These are phyloP conservation scores for Chiloscyllium plagiosum DNA, from an alignment of 2,113 vertebrate species.

Conservation along the genomic window DNA sequence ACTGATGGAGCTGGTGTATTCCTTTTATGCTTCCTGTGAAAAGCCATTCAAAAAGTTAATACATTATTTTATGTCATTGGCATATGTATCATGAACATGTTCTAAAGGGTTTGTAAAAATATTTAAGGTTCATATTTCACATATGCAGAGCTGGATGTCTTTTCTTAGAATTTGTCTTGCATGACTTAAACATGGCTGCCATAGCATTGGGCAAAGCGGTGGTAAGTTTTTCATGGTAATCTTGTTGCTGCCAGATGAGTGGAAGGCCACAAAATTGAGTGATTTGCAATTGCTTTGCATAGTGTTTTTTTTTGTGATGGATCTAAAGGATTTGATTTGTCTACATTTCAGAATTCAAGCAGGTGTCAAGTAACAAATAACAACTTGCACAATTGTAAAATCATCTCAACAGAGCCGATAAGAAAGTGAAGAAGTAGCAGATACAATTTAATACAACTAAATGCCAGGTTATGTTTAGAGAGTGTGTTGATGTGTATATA, in stretches of 20 bases:
- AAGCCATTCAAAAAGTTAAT: too few species aligned
- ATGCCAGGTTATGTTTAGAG: neutral
- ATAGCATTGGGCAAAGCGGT: neutral
- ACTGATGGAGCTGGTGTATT: neutral
- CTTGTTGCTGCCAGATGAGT: neutral
- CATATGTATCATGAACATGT: neutral
- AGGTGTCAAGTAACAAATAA: neutral
- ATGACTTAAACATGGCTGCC: neutral
- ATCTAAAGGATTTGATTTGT: neutral
- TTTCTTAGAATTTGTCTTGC: neutral
- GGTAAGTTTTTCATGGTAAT: neutral
- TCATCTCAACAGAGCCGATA: neutral
- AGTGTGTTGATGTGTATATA: neutral
- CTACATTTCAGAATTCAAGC: neutral
- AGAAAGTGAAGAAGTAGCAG: too few species aligned
- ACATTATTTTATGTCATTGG: neutral
- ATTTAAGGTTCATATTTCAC: neutral
- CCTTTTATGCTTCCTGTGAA: neutral
- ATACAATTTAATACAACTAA: neutral
- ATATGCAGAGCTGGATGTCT: neutral
- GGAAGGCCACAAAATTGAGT: neutral
- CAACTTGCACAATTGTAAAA: neutral
- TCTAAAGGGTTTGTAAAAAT: neutral
- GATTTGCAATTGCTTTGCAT: neutral
- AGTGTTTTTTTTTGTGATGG: neutral